phyloP scores from a whole-genome alignment of 1,140 invertebrate genomes.

The Apolygus lucorum region DNA sequence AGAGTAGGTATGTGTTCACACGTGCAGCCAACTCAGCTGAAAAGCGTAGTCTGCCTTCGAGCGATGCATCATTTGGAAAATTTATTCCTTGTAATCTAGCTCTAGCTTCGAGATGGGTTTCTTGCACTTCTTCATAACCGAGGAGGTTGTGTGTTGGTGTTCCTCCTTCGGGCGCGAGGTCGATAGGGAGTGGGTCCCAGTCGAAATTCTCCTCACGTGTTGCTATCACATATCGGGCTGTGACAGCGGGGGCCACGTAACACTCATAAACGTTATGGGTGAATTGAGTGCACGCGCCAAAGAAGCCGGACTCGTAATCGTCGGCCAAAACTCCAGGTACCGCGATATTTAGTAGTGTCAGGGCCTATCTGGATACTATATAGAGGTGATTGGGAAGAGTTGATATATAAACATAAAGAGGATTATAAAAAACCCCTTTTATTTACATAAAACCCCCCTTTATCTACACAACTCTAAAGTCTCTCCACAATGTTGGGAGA shows the following conservation, averaged over 20 bases:
- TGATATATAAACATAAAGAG: too few relatives aligned
- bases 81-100: neutral
- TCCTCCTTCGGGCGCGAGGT: neutral
- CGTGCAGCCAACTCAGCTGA: neutral
- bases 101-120: neutral
- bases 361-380: too few relatives aligned
- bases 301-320: constrained; percentile 11
- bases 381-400: too few relatives aligned
- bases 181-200: neutral
- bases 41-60: neutral
- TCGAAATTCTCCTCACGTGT: neutral
- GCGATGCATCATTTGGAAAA: neutral
- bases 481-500: too few relatives aligned
- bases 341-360: too few relatives aligned
- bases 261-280: constrained; percentile 19
- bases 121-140: neutral
- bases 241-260: constrained; percentile 5
- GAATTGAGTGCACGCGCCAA: neutral
- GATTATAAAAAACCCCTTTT: too few relatives aligned
- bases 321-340: neutral
- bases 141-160: neutral
- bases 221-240: neutral
- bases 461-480: too few relatives aligned
- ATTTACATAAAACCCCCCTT: too few relatives aligned
- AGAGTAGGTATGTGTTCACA: neutral